Evolutionary conservation across 2,888 invertebrate species (phyloP), one percentile per base, ranked within the genome.

Genomic region (Cantharis flavilabris): DNA sequence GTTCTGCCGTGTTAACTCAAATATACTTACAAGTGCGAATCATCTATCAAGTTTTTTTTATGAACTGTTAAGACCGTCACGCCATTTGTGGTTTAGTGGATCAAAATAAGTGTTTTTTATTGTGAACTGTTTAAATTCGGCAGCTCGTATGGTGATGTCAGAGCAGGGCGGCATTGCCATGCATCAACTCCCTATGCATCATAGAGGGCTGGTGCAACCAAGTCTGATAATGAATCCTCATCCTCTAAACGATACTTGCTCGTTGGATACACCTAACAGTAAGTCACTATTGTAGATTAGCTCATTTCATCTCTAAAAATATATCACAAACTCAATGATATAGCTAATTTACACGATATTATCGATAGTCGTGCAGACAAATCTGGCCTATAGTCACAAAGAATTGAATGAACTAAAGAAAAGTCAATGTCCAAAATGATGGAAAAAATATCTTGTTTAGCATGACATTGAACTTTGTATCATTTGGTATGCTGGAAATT

Each of bases 141-240:
- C 82, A 80, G 90, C 90, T 87, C 88, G 88, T 90, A 91, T 91
- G 91, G 91, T 91, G 90, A 91, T 91, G 91, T 91, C 91, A 90
- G 91, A 91, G 91, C 91, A 91, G 87, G 91, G 91, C 89, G 91
- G 91, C 89, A 90, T 91, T 90, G 91, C 91, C 90, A 91, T 91
- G 90, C 91, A 91, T 90, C 91, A 91, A 89, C 89, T 91, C 88
- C 91, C 91, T 83, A 89, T 91, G 89, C 90, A 90, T 87, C 88
- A 88, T 83, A 84, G 88, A 83, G 91, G 91, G 87, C 89, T 91
- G 90, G 89, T 89, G 84, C 91, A 91, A 86, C 91, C 91, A 83
- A 90, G 91, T 87, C 89, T 91, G 86, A 91, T 91, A 86, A 91
- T 91, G 91, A 91, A 91, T 86, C 91, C 89, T 62, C 88, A 88